Conservation (phyloP, 2,113 vertebrate genomes). For the Gambusia holbrooki region DNA sequence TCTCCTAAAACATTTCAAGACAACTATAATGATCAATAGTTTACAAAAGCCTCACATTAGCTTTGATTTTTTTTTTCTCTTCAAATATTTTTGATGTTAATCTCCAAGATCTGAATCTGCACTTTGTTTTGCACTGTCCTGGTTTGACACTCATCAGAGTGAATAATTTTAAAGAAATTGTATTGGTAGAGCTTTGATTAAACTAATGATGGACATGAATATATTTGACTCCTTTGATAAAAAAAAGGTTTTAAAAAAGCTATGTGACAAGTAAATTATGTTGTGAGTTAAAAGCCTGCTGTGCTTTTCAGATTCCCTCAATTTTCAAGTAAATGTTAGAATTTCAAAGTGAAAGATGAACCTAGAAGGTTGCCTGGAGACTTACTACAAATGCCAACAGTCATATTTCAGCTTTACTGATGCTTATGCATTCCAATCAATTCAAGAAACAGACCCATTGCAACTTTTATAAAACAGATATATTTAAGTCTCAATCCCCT, state of each 20-base stretch:
- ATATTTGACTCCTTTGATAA: background rate
- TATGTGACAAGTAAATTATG: too few relatives aligned
- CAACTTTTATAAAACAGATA: slow-evolving; percentile 28
- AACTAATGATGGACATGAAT: background rate
- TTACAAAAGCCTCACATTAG: background rate
- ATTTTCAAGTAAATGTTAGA: background rate
- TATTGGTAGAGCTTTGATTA: background rate
- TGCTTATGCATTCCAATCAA: slow-evolving; percentile 31
- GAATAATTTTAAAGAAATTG: background rate
- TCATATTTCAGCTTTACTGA: slow-evolving; percentile 31
- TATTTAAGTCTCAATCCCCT: slow-evolving; percentile 4
- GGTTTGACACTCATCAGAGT: background rate
- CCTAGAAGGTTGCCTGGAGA: too few relatives aligned
- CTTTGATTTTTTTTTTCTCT: background rate
- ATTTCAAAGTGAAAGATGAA: background rate
- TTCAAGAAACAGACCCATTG: slow-evolving; percentile 6
- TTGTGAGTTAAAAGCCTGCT: background rate
- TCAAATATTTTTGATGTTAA: background rate
- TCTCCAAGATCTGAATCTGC: background rate
- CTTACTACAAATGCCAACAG: slow-evolving; percentile 62
- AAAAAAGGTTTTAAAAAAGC: background rate
- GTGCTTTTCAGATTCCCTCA: background rate
- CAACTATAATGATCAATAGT: background rate
- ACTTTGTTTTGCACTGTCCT: background rate
- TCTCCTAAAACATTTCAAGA: background rate